These are phyloP conservation scores for Tringa solitaria DNA, from an alignment of 2,113 vertebrate genomes.

Conservation along the genomic window DNA sequence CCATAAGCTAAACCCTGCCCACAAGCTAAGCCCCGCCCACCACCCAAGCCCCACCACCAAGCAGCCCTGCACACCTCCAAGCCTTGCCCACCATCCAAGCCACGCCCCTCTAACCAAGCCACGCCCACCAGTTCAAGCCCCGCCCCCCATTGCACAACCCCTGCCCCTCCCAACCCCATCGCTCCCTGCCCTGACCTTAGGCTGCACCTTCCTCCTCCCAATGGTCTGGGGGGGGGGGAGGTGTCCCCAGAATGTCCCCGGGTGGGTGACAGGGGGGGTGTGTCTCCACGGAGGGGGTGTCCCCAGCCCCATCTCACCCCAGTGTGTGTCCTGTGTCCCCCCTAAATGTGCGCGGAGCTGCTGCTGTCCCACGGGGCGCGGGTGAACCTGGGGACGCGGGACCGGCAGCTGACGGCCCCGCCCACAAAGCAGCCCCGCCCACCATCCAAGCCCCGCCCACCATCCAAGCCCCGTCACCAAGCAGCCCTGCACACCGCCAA, in stretches of 20 bases:
- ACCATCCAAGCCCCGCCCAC: background rate
- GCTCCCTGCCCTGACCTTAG: background rate
- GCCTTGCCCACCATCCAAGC: too few species aligned
- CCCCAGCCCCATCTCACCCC: background rate
- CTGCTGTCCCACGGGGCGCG: slow-evolving; percentile 80
- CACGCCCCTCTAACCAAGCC: background rate
- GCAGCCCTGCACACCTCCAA: too few species aligned
- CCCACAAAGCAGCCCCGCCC: background rate
- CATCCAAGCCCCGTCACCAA: background rate
- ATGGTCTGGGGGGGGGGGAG: too few species aligned
- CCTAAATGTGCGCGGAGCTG: slow-evolving; percentile 79
- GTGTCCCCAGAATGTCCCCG: too few species aligned
- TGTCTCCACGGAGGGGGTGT: background rate
- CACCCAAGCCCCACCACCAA: too few species aligned
- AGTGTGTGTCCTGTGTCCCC: too few species aligned
- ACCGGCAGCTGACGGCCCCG: slow-evolving; percentile 79
- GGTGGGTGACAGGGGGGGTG: background rate
- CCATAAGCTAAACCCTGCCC: too few species aligned
- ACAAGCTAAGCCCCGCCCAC: too few species aligned
- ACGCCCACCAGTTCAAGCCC: background rate
- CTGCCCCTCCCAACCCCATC: background rate
- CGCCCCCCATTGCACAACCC: too few species aligned
- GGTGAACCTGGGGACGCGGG: slow-evolving; percentile 73
- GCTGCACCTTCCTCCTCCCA: background rate
- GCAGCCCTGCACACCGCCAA: too few species aligned